Percentiles rank a stretch among this genome's conserved stretches.
Evolutionary conservation across 2,888 invertebrate species (phyloP).

Genomic region (Fragum fragum): DNA sequence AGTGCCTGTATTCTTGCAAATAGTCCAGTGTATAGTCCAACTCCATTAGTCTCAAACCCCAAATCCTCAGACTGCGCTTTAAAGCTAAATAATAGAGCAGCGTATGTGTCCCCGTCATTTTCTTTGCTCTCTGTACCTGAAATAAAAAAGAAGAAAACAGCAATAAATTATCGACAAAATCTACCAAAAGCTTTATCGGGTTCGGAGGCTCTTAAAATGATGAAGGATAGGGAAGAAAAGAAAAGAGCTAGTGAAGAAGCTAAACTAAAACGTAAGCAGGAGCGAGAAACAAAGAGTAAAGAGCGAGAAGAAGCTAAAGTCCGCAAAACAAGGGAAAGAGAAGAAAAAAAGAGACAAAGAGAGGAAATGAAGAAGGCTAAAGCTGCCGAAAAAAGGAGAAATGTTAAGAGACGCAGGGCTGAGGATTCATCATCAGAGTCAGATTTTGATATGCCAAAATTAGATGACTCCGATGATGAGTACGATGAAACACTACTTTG

Average conservation of each 20-base stretch:
- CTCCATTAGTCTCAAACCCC: not conserved
- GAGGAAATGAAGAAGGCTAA: not conserved
- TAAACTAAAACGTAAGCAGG: slow-evolving; percentile 21
- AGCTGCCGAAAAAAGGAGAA: not conserved
- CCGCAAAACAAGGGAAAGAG: slow-evolving; percentile 2
- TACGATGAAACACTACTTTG: not conserved
- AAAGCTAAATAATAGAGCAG: not conserved
- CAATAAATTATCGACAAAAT: not conserved
- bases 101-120: slow-evolving; percentile 25
- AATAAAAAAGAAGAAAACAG: slow-evolving; percentile 1
- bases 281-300: slow-evolving; percentile 12
- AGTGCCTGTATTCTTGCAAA: not conserved
- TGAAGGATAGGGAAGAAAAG: slow-evolving; percentile 18
- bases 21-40: not conserved
- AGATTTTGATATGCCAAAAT: not conserved
- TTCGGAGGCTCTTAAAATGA: slow-evolving; percentile 18
- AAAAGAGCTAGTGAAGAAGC: slow-evolving; percentile 9
- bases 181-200: slow-evolving; percentile 33
- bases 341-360: slow-evolving; percentile 7
- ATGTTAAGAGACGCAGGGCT: not conserved
- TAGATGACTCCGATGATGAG: slow-evolving; percentile 7
- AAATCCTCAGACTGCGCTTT: too few species aligned
- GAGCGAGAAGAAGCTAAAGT: not conserved
- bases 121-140: slow-evolving; percentile 13
- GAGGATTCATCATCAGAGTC: not conserved